Conservation (phyloP, 2,113 vertebrate species). For the Ovis aries region DNA sequence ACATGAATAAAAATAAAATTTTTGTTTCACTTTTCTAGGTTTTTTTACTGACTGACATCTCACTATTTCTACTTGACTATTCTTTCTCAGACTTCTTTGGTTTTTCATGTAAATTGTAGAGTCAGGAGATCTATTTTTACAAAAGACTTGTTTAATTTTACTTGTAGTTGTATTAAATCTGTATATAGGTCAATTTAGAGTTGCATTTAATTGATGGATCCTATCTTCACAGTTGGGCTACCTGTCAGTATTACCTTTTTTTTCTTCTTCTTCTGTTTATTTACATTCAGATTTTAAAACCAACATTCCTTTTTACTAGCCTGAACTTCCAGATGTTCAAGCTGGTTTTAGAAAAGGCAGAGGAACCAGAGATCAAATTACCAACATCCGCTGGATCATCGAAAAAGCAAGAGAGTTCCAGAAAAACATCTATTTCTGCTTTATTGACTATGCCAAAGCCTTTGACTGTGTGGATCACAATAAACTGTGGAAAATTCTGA, state of each 20-base stretch:
- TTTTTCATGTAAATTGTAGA: neutral
- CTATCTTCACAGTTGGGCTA: neutral
- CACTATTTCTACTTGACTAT: neutral
- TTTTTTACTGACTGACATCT: neutral
- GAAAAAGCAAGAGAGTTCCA: too few relatives aligned
- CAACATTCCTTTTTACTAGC: neutral
- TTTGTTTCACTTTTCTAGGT: neutral
- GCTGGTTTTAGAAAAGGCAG: too few relatives aligned
- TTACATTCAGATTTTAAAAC: too few relatives aligned
- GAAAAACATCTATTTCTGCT: too few relatives aligned
- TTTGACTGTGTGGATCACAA: too few relatives aligned
- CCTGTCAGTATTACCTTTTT: neutral
- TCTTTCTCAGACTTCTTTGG: neutral
- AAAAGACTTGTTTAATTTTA: neutral
- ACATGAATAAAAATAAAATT: neutral
- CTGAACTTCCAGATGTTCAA: too few relatives aligned
- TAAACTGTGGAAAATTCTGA: too few relatives aligned
- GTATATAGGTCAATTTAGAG: neutral
- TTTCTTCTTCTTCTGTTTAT: neutral
- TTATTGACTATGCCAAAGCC: too few relatives aligned
- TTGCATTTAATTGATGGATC: neutral
- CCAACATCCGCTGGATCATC: too few relatives aligned
- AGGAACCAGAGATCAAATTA: too few relatives aligned
- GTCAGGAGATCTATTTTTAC: neutral
- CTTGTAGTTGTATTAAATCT: neutral